phyloP scores from a whole-genome alignment of 1,140 invertebrate genomes.

The Halesus radiatus region DNA sequence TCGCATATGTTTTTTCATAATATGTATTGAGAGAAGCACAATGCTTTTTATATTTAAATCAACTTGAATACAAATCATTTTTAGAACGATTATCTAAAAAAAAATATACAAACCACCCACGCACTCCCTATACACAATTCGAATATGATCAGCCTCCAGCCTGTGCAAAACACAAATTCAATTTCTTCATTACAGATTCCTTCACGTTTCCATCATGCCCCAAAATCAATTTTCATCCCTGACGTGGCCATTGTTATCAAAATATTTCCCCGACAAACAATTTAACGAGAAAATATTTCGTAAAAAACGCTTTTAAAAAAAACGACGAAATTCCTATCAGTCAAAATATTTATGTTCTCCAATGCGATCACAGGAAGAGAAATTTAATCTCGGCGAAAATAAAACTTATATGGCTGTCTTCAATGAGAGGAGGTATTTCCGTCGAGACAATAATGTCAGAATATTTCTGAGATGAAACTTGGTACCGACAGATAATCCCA shows the following conservation, averaged over 20 bases:
- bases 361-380: not conserved
- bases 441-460: not conserved
- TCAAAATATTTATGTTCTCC: conserved; percentile 2
- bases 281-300: too few species aligned
- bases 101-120: too few species aligned
- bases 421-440: not conserved
- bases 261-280: too few species aligned
- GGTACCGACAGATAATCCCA: not conserved
- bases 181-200: conserved; percentile 1
- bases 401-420: conserved; percentile 1
- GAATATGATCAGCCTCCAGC: too few species aligned
- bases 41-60: too few species aligned
- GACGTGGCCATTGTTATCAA: not conserved
- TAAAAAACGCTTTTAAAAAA: too few species aligned
- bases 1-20: too few species aligned
- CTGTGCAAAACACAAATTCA: not conserved
- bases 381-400: conserved; percentile 25
- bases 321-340: not conserved
- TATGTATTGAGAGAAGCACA: too few species aligned
- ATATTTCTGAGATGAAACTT: not conserved
- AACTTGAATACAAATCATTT: too few species aligned
- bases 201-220: not conserved
- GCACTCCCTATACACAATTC: too few species aligned
- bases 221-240: conserved; percentile 9
- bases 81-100: too few species aligned